Evolutionary conservation across 30 jellyfish, hydroid and myxozoan genomes (phyloP).

Genomic region (Pseudorhiza aurosa): DNA sequence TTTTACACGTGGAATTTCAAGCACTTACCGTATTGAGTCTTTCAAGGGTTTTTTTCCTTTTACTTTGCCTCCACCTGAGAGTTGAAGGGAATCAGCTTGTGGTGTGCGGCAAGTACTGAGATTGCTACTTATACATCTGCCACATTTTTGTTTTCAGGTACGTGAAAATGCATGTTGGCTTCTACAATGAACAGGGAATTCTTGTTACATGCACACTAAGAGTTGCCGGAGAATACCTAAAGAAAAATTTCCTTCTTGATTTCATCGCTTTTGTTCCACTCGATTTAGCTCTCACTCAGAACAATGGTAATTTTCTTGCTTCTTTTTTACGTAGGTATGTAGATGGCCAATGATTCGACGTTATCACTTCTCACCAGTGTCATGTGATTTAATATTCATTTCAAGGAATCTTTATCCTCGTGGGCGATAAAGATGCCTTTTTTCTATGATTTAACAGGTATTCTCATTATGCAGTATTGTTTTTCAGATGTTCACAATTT

Average conservation of each 20-base stretch:
- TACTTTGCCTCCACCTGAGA: too few relatives aligned
- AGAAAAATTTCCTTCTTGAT: conserved; percentile 44
- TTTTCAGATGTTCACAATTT: not conserved
- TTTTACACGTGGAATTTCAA: not conserved
- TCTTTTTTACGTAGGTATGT: too few relatives aligned
- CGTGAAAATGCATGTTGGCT: conserved; percentile 72
- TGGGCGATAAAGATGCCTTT: too few relatives aligned
- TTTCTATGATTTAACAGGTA: too few relatives aligned
- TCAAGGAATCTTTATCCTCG: too few relatives aligned
- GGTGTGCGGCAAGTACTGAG: not conserved
- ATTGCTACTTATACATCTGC: too few relatives aligned
- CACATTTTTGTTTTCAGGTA: conserved; percentile 50
- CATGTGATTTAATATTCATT: too few relatives aligned
- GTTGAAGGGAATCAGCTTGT: not conserved
- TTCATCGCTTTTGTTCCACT: conserved; percentile 37
- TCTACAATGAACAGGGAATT: conserved; percentile 66
- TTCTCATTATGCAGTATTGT: too few relatives aligned
- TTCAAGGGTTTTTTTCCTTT: too few relatives aligned
- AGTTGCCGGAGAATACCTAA: conserved; percentile 65
- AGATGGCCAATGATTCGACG: too few relatives aligned
- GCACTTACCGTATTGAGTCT: too few relatives aligned
- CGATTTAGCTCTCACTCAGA: not conserved
- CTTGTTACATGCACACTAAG: conserved; percentile 68
- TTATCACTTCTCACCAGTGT: too few relatives aligned
- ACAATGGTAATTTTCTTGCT: not conserved